These are phyloP conservation scores for Gallinago jamesoni DNA, from an alignment of 2,113 vertebrate species.

Conservation along the genomic window DNA sequence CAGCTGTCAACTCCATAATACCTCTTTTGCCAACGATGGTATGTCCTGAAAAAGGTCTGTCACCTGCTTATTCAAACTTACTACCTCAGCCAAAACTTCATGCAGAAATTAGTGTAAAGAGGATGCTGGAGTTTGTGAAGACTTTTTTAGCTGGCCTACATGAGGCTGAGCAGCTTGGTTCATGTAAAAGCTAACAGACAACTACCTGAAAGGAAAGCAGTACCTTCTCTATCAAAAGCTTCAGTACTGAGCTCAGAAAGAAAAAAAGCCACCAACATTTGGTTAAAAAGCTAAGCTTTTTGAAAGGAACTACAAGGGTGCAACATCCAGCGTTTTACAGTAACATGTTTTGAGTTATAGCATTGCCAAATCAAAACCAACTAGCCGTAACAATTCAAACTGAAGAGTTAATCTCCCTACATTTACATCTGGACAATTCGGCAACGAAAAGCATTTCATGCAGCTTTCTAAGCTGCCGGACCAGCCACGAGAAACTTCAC, in stretches of 20 bases:
- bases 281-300: not conserved
- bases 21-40: accelerated
- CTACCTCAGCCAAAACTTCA: not conserved
- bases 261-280: not conserved
- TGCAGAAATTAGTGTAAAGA: accelerated
- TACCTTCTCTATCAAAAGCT: not conserved
- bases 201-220: accelerated
- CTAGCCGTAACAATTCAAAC: not conserved
- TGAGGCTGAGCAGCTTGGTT: not conserved
- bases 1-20: accelerated
- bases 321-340: not conserved
- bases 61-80: not conserved
- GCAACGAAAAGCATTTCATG: accelerated
- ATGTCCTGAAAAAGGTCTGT: not conserved
- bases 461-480: no score
- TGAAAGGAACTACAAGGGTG: accelerated
- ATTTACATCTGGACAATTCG: accelerated
- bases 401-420: not conserved
- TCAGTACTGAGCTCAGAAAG: not conserved
- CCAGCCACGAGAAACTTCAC: not conserved
- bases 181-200: not conserved
- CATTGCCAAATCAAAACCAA: not conserved
- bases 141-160: accelerated
- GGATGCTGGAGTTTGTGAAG: not conserved
- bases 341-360: not conserved